Evolutionary conservation across 1,140 invertebrate genomes (phyloP), one percentile per base, ranked within the genome.

Genomic region (Melipona quadrifasciata): DNA sequence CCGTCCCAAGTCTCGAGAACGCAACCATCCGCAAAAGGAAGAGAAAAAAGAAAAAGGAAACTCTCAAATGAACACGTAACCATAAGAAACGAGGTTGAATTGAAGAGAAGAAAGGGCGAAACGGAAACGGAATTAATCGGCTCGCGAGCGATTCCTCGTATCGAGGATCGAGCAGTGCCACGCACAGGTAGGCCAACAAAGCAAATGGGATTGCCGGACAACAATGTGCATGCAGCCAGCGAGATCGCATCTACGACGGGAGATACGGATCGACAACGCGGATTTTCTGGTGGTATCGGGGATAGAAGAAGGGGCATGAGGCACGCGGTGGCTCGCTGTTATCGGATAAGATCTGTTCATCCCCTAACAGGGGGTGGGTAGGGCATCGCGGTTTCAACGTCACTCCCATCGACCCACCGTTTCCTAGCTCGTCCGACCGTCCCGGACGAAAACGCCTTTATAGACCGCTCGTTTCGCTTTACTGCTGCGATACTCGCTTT

Each of bases 301-400:
- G 8, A 57, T 14, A 39, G 70, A 71, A 78, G 86, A 80, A 88
- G 83, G 82, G 61, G 51, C 2, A 47, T 71, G 58, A 53, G 73
- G 58, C 21, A 61, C 67, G 53, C 83, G 58, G 70, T 65, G 77
- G 70, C 51, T 84, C 79, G 89, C 83, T 87, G 85, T 91, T 85
- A 86, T 61, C 84, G 83, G 90, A 91, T 91, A 91, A 86, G 87
- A 91, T 91, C 90, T 87, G 80, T 89, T 91, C 87, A 86, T 90
- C 87, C 90, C 82, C 80, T 51, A 27, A 55, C 75, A 55, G 71
- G 74, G 58, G 61, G 74, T 73, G 77, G 75, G 72, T 73, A 83
- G 24, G 71, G 81, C 84, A 87, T 84, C 86, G 90, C 87, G 90
- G 90, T 90, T 91, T 89, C 90, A 87, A 90, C 90, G 90, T 91